These are phyloP conservation scores for Myoxocephalus aenaeus DNA, from an alignment of 2,797 vertebrate genomes.

Conservation along the genomic window DNA sequence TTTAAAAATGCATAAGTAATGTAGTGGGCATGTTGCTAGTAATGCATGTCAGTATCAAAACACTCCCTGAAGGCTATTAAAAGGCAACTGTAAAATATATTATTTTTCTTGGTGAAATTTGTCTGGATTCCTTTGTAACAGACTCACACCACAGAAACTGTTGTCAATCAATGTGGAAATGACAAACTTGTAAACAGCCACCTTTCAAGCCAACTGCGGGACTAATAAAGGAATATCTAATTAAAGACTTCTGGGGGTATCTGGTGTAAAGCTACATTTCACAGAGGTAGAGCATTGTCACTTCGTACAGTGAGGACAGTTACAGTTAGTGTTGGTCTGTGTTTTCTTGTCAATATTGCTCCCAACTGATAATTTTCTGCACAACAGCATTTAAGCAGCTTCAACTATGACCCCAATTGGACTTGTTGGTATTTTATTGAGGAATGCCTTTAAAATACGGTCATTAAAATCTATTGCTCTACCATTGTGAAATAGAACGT, in stretches of 20 bases:
- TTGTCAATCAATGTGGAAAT: neutral
- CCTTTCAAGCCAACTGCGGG: neutral
- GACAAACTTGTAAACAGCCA: neutral
- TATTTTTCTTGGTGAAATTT: too few species aligned
- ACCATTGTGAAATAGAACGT: slow-evolving; percentile 27
- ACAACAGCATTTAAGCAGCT: neutral
- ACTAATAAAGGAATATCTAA: neutral
- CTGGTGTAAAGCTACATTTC: slow-evolving; percentile 44
- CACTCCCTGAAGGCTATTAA: too few species aligned
- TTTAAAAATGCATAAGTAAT: neutral
- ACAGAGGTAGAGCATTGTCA: slow-evolving; percentile 26
- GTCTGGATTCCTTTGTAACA: too few species aligned
- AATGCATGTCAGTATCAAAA: too few species aligned
- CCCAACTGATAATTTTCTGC: neutral
- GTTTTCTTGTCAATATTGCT: neutral
- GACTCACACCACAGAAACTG: too few species aligned
- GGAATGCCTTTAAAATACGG: neutral
- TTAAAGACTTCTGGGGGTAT: neutral
- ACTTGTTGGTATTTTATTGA: neutral
- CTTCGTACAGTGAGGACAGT: neutral
- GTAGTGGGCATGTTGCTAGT: neutral
- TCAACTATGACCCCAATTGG: neutral
- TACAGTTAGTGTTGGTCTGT: neutral
- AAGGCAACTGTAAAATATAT: too few species aligned
- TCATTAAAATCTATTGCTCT: slow-evolving; percentile 2